Conservation (phyloP, 2,888 invertebrate genomes). For the Drosophila kambysellisi region DNA sequence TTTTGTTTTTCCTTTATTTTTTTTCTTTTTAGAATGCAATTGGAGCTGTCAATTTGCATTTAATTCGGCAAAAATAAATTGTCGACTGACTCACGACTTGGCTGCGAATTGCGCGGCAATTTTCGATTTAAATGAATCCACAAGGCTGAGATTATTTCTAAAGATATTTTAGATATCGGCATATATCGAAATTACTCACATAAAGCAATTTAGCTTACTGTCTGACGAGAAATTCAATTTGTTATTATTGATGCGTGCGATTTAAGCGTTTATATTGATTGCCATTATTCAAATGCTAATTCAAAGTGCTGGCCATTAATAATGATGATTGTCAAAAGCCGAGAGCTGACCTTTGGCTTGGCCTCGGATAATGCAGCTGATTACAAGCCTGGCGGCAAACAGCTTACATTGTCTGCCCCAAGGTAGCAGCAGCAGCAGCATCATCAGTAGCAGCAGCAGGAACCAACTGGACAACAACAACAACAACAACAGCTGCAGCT, state of each 20-base stretch:
- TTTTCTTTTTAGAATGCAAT: conserved; percentile 69
- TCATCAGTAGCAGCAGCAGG: background rate
- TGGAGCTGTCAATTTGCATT: conserved; percentile 80
- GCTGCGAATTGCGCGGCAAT: conserved; percentile 43
- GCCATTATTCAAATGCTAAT: conserved; percentile 59
- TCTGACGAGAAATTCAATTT: conserved; percentile 32
- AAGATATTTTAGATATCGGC: conserved; percentile 37
- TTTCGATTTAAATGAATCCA: conserved; percentile 51
- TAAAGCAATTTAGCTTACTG: conserved; percentile 27
- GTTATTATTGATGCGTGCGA: conserved; percentile 33
- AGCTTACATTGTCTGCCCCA: conserved; percentile 55
- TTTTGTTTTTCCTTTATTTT: conserved; percentile 17
- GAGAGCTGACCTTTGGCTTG: conserved; percentile 51
- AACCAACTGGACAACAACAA: conserved; percentile 31
- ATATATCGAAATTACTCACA: conserved; percentile 36
- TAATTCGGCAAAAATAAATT: conserved; percentile 78
- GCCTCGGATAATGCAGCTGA: conserved; percentile 67
- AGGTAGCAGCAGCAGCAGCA: conserved; percentile 2
- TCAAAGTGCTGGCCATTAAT: conserved; percentile 60
- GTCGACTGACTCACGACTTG: conserved; percentile 75
- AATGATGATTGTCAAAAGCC: conserved; percentile 38
- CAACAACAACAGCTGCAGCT: conserved; percentile 16
- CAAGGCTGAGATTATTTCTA: conserved; percentile 54
- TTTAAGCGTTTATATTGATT: conserved; percentile 17
- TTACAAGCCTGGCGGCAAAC: conserved; percentile 60